phyloP scores from a whole-genome alignment of 2,888 invertebrate species.

The Apotomis capreana region DNA sequence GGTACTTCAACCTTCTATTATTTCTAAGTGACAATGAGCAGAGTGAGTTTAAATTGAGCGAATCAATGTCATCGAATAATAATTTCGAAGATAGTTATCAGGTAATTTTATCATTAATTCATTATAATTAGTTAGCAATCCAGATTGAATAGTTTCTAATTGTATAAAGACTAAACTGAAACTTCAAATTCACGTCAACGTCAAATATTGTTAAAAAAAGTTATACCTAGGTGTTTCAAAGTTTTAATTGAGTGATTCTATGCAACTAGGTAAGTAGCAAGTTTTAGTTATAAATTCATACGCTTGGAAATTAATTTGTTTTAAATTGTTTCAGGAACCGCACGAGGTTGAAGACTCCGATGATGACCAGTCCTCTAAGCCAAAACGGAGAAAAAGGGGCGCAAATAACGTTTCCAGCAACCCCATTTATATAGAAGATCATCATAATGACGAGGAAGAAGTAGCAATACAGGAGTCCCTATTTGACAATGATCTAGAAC shows the following conservation, averaged over 20 bases:
- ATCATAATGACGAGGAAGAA: neutral
- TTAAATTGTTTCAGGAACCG: constrained; percentile 7
- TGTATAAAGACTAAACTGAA: too few species aligned
- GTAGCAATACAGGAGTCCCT: neutral
- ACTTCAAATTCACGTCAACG: too few species aligned
- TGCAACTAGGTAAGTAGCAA: too few species aligned
- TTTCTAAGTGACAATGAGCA: constrained; percentile 39
- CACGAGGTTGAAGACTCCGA: constrained; percentile 29
- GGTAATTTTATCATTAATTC: neutral
- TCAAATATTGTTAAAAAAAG: too few species aligned
- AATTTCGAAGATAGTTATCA: constrained; percentile 13
- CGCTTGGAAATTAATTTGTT: neutral
- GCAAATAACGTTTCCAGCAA: neutral
- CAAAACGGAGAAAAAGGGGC: constrained; percentile 3
- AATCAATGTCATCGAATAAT: neutral
- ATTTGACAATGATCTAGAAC: neutral
- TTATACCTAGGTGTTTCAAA: too few species aligned
- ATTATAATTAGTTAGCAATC: too few species aligned
- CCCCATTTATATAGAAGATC: neutral
- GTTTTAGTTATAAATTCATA: neutral
- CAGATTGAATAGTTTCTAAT: too few species aligned
- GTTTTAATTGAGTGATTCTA: too few species aligned
- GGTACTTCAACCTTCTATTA: constrained; percentile 51
- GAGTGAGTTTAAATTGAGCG: constrained; percentile 8
- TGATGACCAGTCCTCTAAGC: constrained; percentile 6